Conservation (phyloP, 2,888 invertebrate genomes). For the Saturnia japonica region DNA sequence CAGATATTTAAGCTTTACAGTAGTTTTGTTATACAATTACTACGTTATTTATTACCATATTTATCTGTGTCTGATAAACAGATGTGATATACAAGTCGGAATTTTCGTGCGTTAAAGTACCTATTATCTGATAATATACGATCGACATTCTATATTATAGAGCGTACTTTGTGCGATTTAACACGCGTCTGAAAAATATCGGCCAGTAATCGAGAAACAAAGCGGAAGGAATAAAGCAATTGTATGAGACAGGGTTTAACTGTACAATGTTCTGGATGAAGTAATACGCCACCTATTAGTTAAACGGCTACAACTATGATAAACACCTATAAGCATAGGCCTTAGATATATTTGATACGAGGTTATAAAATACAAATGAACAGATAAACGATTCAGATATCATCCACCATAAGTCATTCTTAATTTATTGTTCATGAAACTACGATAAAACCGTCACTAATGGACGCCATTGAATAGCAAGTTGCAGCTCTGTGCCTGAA, state of each 20-base stretch:
- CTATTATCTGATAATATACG: neutral
- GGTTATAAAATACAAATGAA: neutral
- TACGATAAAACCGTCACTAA: neutral
- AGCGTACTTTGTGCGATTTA: too few relatives aligned
- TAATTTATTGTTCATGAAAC: conserved; percentile 2
- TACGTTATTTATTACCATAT: neutral
- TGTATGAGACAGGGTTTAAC: too few relatives aligned
- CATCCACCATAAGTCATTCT: neutral
- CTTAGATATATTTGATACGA: neutral
- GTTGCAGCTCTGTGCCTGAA: neutral
- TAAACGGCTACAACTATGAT: too few relatives aligned
- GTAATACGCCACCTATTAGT: too few relatives aligned
- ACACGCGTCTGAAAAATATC: too few relatives aligned
- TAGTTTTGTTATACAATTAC: too few relatives aligned
- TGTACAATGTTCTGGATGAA: too few relatives aligned
- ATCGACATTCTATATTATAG: too few relatives aligned
- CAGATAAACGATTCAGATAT: neutral
- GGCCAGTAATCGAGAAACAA: too few relatives aligned
- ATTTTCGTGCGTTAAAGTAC: neutral
- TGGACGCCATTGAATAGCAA: conserved; percentile 9
- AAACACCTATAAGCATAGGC: too few relatives aligned
- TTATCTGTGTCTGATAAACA: neutral
- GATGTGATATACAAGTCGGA: neutral
- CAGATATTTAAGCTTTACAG: too few relatives aligned
- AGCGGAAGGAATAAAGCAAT: too few relatives aligned